Conservation (phyloP, 2,888 invertebrate species). For the Stomorhina lunata region DNA sequence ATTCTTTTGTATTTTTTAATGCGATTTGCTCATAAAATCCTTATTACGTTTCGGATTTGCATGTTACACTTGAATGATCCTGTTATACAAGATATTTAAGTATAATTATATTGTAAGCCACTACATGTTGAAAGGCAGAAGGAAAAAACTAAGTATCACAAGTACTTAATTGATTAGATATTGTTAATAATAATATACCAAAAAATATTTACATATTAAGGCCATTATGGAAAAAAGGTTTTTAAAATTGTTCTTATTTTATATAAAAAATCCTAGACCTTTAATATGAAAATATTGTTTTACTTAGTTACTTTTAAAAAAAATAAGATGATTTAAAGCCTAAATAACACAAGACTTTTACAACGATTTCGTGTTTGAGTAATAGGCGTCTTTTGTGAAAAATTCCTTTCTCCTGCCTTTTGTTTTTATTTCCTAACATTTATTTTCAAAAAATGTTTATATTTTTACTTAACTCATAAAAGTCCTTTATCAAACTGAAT, state of each 20-base stretch:
- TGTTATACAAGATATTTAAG: conserved; percentile 6
- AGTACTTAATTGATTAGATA: conserved; percentile 27
- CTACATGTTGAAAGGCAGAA: conserved; percentile 20
- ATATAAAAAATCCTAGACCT: neutral
- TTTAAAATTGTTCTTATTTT: neutral
- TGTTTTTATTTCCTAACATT: too few species aligned
- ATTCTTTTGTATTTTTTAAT: neutral
- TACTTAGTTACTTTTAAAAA: too few species aligned
- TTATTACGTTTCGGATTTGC: neutral
- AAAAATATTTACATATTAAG: conserved; percentile 15
- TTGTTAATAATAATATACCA: neutral
- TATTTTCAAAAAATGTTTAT: too few species aligned
- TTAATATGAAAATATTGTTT: neutral
- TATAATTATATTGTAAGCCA: conserved; percentile 33
- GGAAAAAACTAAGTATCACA: neutral
- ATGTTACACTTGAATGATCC: conserved; percentile 15
- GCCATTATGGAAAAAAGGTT: conserved; percentile 13
- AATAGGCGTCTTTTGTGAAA: too few species aligned
- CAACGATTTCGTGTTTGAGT: too few species aligned
- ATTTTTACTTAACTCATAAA: neutral
- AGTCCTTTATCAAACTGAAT: neutral
- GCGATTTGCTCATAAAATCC: neutral
- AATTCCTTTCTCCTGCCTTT: too few species aligned
- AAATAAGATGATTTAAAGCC: too few species aligned
- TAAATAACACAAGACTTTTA: too few species aligned